Evolutionary conservation across 37 sponge, comb jelly and placozoan species (phyloP).

Genomic region (Halichondria panicea): DNA sequence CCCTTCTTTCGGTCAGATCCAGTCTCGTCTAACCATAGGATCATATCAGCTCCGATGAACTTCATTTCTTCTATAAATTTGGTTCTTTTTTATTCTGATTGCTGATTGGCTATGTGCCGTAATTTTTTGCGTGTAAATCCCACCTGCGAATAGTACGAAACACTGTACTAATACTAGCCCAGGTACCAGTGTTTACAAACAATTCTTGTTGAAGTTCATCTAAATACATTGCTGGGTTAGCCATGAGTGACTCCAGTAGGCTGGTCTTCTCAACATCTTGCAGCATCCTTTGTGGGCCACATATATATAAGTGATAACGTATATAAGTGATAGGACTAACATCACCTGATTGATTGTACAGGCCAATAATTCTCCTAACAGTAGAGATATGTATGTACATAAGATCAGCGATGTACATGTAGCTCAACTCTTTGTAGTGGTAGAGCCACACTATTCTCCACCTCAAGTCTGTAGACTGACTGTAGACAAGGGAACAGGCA

Average conservation of each 20-base stretch:
- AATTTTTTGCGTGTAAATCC: slow-evolving; percentile 38
- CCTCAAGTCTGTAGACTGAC: too few species aligned
- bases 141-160: slow-evolving; percentile 4
- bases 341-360: slow-evolving; percentile 13
- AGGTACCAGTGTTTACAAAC: not conserved
- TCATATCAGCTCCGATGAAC: slow-evolving; percentile 10
- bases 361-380: not conserved
- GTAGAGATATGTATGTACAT: not conserved
- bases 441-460: slow-evolving; percentile 6
- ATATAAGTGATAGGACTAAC: not conserved
- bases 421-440: slow-evolving; percentile 3
- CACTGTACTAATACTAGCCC: slow-evolving; percentile 6
- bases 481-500: too few species aligned
- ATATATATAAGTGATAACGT: too few species aligned
- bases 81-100: not conserved
- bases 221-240: slow-evolving; percentile 27
- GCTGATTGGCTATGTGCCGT: not conserved
- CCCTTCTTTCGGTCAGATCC: slow-evolving; percentile 15
- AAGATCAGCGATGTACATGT: slow-evolving; percentile 6
- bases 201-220: slow-evolving; percentile 1
- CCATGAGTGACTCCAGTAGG: not conserved
- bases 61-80: slow-evolving; percentile 31
- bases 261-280: not conserved
- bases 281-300: slow-evolving; percentile 2
- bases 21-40: slow-evolving; percentile 42